phyloP scores from a whole-genome alignment of 2,888 invertebrate genomes.

The Andrena chrysosceles region DNA sequence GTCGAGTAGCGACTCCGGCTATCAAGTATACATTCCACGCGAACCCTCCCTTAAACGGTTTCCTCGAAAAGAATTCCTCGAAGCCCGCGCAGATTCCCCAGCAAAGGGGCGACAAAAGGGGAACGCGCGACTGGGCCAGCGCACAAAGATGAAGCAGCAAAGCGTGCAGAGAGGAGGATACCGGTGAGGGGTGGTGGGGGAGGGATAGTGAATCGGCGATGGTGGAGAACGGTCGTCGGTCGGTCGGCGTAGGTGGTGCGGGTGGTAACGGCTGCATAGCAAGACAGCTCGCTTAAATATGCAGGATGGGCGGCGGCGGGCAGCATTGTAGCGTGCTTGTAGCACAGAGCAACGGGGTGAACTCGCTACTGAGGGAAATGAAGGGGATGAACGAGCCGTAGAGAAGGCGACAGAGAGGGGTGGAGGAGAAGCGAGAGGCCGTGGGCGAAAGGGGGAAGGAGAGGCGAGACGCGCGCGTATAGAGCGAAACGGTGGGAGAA shows the following conservation, averaged over 20 bases:
- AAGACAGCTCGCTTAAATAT: constrained; percentile 85
- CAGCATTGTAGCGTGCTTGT: constrained; percentile 82
- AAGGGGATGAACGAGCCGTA: constrained; percentile 74
- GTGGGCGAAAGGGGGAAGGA: constrained; percentile 17
- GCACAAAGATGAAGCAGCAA: constrained; percentile 44
- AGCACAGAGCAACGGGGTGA: constrained; percentile 82
- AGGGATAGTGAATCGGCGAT: constrained; percentile 40
- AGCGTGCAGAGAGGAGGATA: constrained; percentile 18
- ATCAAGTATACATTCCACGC: not conserved
- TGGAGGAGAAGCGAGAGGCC: constrained; percentile 16
- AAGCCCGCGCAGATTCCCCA: not conserved
- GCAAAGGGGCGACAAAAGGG: constrained; percentile 14
- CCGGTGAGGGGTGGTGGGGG: not conserved
- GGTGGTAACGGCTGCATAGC: constrained; percentile 81
- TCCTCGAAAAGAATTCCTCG: constrained; percentile 3
- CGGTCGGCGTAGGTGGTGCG: constrained; percentile 69
- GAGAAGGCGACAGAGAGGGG: constrained; percentile 53
- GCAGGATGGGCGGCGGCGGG: constrained; percentile 84
- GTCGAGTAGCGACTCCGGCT: not conserved
- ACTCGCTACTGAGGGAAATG: constrained; percentile 80
- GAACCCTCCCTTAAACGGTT: not conserved
- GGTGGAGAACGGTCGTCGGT: constrained; percentile 70
- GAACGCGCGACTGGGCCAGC: constrained; percentile 10
- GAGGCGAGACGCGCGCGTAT: constrained; percentile 15
- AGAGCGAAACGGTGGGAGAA: constrained; percentile 23